Evolutionary conservation across 2,797 vertebrate genomes (phyloP).

Genomic region (Galago senegalensis): DNA sequence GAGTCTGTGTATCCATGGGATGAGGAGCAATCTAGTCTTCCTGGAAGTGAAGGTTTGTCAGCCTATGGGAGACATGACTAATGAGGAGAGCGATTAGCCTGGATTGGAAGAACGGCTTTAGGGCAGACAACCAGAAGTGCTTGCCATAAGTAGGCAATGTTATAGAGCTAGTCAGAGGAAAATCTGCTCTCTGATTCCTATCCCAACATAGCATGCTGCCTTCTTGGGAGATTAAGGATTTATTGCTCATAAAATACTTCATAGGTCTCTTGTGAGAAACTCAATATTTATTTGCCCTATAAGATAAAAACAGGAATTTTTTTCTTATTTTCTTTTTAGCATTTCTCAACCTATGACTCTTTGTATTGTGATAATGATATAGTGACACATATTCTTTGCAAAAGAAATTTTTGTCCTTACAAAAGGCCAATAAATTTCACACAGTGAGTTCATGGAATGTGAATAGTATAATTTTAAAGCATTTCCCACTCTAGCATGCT

Average conservation of each 20-base stretch:
- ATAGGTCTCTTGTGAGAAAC: conserved; percentile 74
- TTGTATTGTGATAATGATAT: conserved; percentile 62
- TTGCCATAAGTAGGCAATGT: conserved; percentile 22
- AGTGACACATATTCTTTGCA: conserved; percentile 45
- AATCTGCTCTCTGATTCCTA: conserved; percentile 53
- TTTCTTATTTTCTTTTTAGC: conserved; percentile 76
- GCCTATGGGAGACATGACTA: background rate
- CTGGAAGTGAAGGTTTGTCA: background rate
- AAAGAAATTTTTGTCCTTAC: conserved; percentile 24
- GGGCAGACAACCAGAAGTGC: background rate
- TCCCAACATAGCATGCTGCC: conserved; percentile 47
- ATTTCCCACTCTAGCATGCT: conserved; percentile 56
- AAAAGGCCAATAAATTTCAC: conserved; percentile 58
- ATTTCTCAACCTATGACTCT: conserved; percentile 66
- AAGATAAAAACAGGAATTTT: conserved; percentile 78
- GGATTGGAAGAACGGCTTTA: conserved; percentile 11
- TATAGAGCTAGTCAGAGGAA: conserved; percentile 30
- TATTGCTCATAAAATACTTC: conserved; percentile 79
- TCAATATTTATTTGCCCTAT: conserved; percentile 76
- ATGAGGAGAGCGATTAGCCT: background rate
- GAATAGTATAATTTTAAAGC: conserved; percentile 66
- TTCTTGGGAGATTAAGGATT: conserved; percentile 74
- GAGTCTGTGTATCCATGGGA: background rate
- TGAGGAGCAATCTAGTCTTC: background rate
- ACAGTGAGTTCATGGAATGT: conserved; percentile 66